A percentile compares a stretch with the other conserved stretches of the same genome.
Evolutionary conservation across 2,888 invertebrate genomes (phyloP).

Genomic region (Drosophila recens): DNA sequence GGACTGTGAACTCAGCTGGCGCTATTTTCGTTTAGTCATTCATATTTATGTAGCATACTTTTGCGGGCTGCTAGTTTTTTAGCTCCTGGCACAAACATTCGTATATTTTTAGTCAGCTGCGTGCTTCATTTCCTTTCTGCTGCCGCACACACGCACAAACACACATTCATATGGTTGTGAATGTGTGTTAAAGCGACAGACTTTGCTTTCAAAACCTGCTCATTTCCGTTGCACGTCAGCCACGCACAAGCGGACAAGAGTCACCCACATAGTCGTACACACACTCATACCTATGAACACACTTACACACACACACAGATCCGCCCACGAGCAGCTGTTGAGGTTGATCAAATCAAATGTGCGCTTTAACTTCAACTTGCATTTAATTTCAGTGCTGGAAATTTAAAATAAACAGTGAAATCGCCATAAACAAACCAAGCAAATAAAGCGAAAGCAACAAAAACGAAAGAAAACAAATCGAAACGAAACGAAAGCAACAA

Average conservation of each 20-base stretch:
- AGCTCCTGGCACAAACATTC: conserved; percentile 13
- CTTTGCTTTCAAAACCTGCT: conserved; percentile 48
- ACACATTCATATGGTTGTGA: background rate
- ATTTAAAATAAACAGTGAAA: conserved; percentile 51
- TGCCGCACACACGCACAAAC: conserved; percentile 6
- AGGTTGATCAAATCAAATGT: conserved; percentile 30
- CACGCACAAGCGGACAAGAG: conserved; percentile 12
- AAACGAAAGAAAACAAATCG: conserved; percentile 13
- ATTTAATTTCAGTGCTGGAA: conserved; percentile 48
- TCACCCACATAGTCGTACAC: background rate
- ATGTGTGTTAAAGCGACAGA: conserved; percentile 20
- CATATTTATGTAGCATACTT: conserved; percentile 65
- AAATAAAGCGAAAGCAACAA: conserved; percentile 9
- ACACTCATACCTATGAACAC: background rate
- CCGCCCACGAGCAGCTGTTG: conserved; percentile 16
- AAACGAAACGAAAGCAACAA: conserved; percentile 38
- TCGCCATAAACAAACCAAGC: conserved; percentile 26
- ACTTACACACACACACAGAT: conserved; percentile 5
- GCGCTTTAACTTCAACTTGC: conserved; percentile 40
- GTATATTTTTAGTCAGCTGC: conserved; percentile 41
- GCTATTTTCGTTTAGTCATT: conserved; percentile 62
- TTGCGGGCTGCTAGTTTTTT: conserved; percentile 46
- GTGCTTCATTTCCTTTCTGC: conserved; percentile 47
- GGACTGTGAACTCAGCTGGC: conserved; percentile 34
- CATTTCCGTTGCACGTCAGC: conserved; percentile 65